These are phyloP conservation scores for Porites lutea DNA, from an alignment of 64 coral and sea anemone genomes.

Conservation along the genomic window DNA sequence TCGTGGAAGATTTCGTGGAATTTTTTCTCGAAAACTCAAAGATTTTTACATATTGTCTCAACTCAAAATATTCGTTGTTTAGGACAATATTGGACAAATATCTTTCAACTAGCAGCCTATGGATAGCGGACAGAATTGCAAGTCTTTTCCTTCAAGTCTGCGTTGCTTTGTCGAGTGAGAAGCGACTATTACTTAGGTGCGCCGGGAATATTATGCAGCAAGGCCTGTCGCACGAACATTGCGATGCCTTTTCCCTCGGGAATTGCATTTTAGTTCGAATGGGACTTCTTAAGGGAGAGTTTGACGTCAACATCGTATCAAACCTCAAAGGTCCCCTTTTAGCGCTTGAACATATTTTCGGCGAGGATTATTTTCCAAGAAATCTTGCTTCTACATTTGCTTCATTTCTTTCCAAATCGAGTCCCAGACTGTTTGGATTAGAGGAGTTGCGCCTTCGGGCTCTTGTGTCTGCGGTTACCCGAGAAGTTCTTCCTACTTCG, in stretches of 20 bases:
- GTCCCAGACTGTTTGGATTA: constrained; percentile 19
- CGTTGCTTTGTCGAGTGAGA: neutral
- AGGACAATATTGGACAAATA: neutral
- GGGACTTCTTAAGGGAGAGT: constrained; percentile 87
- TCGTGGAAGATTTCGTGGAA: neutral
- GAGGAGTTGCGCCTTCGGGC: constrained; percentile 35
- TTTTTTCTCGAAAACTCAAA: neutral
- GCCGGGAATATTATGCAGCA: constrained; percentile 18
- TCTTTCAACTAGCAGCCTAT: neutral
- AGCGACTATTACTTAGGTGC: neutral
- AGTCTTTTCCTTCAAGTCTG: constrained; percentile 37
- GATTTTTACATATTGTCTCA: neutral
- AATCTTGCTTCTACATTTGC: constrained; percentile 69
- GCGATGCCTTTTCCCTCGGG: constrained; percentile 13
- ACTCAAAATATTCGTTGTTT: neutral
- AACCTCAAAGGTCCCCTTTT: constrained; percentile 52
- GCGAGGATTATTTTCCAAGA: constrained; percentile 71
- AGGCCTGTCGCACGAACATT: neutral
- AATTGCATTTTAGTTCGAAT: constrained; percentile 73
- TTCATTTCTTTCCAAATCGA: constrained; percentile 79
- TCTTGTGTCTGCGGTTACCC: constrained; percentile 70
- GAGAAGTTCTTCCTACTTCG: constrained; percentile 72
- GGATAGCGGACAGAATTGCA: constrained; percentile 45
- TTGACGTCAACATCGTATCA: neutral
- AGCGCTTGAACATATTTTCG: constrained; percentile 63